Base-by-base conservation (phyloP, 2,113 vertebrate species). In the Crotophaga sulcirostris region DNA sequence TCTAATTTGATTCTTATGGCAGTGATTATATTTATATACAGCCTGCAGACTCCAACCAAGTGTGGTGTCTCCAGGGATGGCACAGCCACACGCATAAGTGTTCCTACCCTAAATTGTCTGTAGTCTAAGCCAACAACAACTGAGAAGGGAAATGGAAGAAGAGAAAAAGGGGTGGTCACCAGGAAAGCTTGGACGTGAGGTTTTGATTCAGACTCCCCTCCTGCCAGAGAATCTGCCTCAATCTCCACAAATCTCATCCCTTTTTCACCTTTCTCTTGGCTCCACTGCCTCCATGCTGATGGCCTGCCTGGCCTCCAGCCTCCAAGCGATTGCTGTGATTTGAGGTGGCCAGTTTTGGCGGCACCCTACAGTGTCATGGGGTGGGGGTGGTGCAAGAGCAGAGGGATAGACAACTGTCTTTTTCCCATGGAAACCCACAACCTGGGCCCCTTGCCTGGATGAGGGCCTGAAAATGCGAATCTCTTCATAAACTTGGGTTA, bases 1-100 rank as follows among this genome's bases (percentile, higher is more conserved):
- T 93, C 80, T 96, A 96, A 96, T 96, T 95, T 84, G 84, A 96
- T 96, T 94, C 95, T 97, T 96, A 96, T 96, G 95, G 83, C 83
- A 95, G 69, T 92, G 85, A 96, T 96, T 96, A 93, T 94, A 96
- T 93, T 96, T 95, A 94, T 95, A 96, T 76, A 90, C 92, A 96
- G 93, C 90, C 83, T 96, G 77, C 80, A 95, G 95, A 89, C 83
- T 95, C 92, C 95, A 95, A 94, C 93, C 80, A 94, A 95, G 90
- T 96, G 93, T 95, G 69, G 90, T 82, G 96, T 93, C 90, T 92
- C 96, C 49, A 75, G 96, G 92, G 93, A 93, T 95, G 93, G 96
- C 94, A 96, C 73, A 95, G 93, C 93, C 92, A 97, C 93, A 95
- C 40, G 92, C 89, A 96, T 63, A 90, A 96, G 88, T 93, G 90